phyloP scores from a whole-genome alignment of 2,888 invertebrate genomes.

The Caenorhabditis doughertyi region DNA sequence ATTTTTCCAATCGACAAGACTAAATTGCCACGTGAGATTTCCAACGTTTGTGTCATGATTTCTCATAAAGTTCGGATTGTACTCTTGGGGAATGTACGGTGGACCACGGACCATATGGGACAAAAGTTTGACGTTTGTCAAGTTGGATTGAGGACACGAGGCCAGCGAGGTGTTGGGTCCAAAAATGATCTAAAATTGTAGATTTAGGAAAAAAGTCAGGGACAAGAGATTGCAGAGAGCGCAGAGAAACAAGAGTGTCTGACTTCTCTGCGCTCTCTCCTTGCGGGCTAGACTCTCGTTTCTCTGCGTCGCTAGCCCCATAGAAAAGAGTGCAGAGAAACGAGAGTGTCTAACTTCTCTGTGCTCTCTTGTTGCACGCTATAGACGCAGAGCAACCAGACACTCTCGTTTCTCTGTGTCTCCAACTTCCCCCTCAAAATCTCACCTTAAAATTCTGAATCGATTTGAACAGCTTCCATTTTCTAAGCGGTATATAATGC shows the following conservation, averaged over 20 bases:
- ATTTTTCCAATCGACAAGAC: slow-evolving; percentile 51
- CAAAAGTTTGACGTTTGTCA: slow-evolving; percentile 47
- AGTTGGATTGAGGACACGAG: slow-evolving; percentile 52
- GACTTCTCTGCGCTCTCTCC: not conserved
- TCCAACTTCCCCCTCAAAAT: not conserved
- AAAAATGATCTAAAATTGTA: slow-evolving; percentile 58
- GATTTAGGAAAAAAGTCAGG: too few species aligned
- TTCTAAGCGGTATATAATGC: slow-evolving; percentile 50
- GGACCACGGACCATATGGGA: slow-evolving; percentile 61
- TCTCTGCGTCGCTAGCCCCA: too few species aligned
- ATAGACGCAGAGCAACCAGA: too few species aligned
- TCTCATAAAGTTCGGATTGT: slow-evolving; percentile 26
- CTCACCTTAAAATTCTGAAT: slow-evolving; percentile 37
- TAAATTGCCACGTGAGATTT: slow-evolving; percentile 45
- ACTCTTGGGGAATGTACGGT: slow-evolving; percentile 53
- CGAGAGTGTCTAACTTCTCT: too few species aligned
- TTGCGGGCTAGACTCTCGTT: too few species aligned
- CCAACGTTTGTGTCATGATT: slow-evolving; percentile 43
- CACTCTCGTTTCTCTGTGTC: too few species aligned
- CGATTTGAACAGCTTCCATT: slow-evolving; percentile 38
- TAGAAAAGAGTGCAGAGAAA: too few species aligned
- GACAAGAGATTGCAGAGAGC: too few species aligned
- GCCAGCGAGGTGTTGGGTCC: slow-evolving; percentile 57
- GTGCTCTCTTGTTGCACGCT: too few species aligned
- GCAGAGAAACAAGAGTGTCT: not conserved